Percentiles rank a stretch among this genome's conserved stretches.
phyloP scores from a whole-genome alignment of 2,797 vertebrate genomes.

The Lemur catta region DNA sequence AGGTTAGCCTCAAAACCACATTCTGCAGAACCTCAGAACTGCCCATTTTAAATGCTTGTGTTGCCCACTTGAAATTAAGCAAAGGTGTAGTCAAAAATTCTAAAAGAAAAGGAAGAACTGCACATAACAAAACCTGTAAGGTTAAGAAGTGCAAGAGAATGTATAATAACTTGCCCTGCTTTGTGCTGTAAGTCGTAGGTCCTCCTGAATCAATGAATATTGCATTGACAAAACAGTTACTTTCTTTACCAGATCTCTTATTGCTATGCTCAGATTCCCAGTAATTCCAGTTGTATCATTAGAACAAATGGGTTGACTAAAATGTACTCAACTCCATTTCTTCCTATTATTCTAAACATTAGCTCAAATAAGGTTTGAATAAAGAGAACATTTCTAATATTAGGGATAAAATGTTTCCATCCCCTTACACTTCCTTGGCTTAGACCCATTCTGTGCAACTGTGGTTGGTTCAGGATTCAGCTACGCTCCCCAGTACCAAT shows the following conservation, averaged over 20 bases:
- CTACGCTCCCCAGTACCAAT: constrained; percentile 9
- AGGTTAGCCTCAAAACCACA: not conserved
- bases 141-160: not conserved
- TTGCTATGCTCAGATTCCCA: not conserved
- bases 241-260: not conserved
- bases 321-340: not conserved
- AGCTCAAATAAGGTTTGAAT: not conserved
- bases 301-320: not conserved
- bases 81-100: not conserved
- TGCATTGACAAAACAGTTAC: not conserved
- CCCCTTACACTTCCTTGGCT: constrained; percentile 24
- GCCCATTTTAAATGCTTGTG: not conserved
- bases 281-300: not conserved
- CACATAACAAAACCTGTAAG: not conserved
- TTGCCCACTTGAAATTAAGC: not conserved
- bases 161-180: not conserved
- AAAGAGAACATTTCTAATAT: constrained; percentile 24
- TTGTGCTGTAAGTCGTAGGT: not conserved
- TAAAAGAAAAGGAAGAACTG: not conserved
- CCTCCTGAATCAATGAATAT: not conserved
- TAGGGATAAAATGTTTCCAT: constrained; percentile 26
- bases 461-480: not conserved
- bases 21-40: not conserved
- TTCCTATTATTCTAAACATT: not conserved
- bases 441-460: not conserved